Evolutionary conservation across 2,797 vertebrate genomes (phyloP).

Genomic region (Alouatta caraya): DNA sequence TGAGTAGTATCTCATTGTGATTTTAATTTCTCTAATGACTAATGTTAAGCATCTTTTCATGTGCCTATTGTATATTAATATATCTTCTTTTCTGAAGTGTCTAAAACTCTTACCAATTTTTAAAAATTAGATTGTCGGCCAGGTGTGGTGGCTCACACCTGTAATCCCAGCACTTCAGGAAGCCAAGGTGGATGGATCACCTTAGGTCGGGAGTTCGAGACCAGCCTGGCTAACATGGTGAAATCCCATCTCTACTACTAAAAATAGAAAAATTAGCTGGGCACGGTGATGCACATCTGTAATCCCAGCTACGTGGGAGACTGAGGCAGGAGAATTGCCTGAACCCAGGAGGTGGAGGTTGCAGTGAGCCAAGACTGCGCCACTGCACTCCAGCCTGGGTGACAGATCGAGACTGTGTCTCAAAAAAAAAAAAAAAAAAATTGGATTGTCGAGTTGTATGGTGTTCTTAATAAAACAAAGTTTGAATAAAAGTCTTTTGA

Average conservation of each 20-base stretch:
- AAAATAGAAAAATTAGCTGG: not conserved
- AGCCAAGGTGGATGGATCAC: not conserved
- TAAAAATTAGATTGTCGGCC: not conserved
- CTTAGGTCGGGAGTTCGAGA: not conserved
- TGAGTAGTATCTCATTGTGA: not conserved
- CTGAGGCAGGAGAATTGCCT: not conserved
- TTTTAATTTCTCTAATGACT: not conserved
- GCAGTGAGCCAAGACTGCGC: not conserved
- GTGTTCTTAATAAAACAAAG: not conserved
- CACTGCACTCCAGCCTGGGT: not conserved
- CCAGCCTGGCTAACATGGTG: not conserved
- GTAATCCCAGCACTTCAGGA: not conserved
- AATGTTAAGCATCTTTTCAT: not conserved
- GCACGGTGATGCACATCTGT: not conserved
- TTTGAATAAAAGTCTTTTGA: not conserved
- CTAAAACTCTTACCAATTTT: not conserved
- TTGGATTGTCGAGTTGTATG: not conserved
- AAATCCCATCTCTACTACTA: not conserved
- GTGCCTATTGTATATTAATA: not conserved
- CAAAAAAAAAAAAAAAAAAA: not conserved
- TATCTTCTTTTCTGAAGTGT: not conserved
- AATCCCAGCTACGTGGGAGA: not conserved
- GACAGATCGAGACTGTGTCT: not conserved
- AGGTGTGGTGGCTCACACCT: not conserved
- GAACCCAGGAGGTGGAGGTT: not conserved